Evolutionary conservation across 1,140 invertebrate species (phyloP), one percentile per base, ranked within the genome.

Genomic region (Solen grandis): DNA sequence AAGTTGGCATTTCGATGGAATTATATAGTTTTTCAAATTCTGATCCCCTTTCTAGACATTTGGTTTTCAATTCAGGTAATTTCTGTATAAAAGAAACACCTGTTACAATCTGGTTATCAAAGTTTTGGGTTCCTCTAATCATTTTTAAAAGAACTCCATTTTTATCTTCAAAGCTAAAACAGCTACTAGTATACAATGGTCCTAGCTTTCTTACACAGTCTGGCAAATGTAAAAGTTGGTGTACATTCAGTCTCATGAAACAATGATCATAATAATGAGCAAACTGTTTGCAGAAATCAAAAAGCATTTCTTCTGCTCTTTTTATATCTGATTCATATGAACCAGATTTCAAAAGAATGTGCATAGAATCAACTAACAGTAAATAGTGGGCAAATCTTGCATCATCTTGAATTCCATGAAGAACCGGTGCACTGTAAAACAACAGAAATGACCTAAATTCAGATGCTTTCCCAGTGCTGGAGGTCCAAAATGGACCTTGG

Each of bases 121-220:
- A 81, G 35, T n/a, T n/a, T n/a, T n/a, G n/a, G n/a, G n/a, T n/a
- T n/a, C n/a, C n/a, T n/a, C n/a, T n/a, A n/a, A n/a, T n/a, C n/a
- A n/a, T n/a, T n/a, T n/a, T n/a, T n/a, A n/a, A n/a, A n/a, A n/a
- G n/a, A n/a, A n/a, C n/a, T n/a, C n/a, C n/a, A n/a, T n/a, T n/a
- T n/a, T n/a, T n/a, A n/a, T n/a, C n/a, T n/a, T n/a, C n/a, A n/a
- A 54, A 60, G 62, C 77, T 77, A 0, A 73, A 81, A 41, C 82
- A 85, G 50, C 73, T 78, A 36, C 75, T 46, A 8, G 74, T 73
- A 66, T 75, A 85, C 8, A 84, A 54, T 29, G 84, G 84, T 22
- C 84, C 84, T 22, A 84, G n/a, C n/a, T 75, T 27, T n/a, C 79
- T 52, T 5, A 85, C 84, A 70, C 70, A 70, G 36, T 83, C 81